phyloP scores from a whole-genome alignment of 2,797 vertebrate species.

The Alosa sapidissima region DNA sequence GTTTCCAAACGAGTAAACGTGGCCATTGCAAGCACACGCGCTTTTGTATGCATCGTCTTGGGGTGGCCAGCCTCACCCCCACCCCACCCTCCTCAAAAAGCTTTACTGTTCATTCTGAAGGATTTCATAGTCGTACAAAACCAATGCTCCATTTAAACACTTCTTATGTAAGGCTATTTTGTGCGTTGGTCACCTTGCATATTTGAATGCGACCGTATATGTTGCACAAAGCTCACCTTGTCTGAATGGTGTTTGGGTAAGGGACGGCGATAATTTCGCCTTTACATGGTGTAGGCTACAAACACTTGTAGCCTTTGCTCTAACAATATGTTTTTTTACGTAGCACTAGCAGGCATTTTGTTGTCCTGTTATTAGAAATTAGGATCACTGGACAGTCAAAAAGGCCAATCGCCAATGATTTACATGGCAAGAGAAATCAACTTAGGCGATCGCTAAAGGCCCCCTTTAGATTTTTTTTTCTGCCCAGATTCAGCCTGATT shows the following conservation, averaged over 20 bases:
- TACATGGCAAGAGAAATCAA: no score
- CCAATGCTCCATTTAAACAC: background rate
- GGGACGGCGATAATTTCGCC: background rate
- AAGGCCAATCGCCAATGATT: no score
- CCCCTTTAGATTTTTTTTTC: no score
- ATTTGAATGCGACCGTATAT: background rate
- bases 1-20: slow-evolving; percentile 70
- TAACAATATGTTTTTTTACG: background rate
- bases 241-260: background rate
- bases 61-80: background rate
- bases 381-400: no score
- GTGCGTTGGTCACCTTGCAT: background rate
- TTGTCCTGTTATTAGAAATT: no score
- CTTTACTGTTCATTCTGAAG: background rate
- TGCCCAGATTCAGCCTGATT: no score
- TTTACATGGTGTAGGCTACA: background rate
- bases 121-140: background rate
- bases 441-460: no score
- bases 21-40: slow-evolving; percentile 58
- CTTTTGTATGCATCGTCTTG: slow-evolving; percentile 22
- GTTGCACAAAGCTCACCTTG: background rate
- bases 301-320: background rate
- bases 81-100: background rate
- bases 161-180: background rate
- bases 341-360: no score